Evolutionary conservation across 1,140 invertebrate genomes (phyloP), one percentile per base, ranked within the genome.

Genomic region (Phymastichus coffea): DNA sequence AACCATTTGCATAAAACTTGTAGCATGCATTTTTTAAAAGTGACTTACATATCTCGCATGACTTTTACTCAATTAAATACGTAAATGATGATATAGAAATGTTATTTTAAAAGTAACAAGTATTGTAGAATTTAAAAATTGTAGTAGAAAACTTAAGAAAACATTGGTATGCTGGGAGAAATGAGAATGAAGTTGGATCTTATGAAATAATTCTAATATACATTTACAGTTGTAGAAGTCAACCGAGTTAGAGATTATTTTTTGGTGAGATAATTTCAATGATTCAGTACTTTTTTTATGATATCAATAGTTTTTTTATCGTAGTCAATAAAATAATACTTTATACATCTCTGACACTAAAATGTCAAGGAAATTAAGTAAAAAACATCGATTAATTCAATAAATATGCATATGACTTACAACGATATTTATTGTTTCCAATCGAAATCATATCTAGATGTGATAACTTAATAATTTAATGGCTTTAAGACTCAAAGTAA

Each of bases 21-120:
- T 59, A 51, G 37, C 38, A 14, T 20, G 26, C 35, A 52, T 58
- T 58, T 57, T 58, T 58, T 61, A 52, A 65, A 9, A 57, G 56
- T 41, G 57, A 37, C 53, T 53, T 64, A 49, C 48, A 59, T 53
- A 59, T 51, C 57, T 58, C 20, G 25, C 30, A 59, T 52, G 41
- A 38, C 38, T n/a, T 57, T 52, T 53, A 46, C 15, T 46, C 40
- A 14, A 59, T 53, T 52, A 37, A 44, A 51, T n/a, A n/a, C n/a
- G n/a, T n/a, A n/a, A n/a, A n/a, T n/a, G n/a, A n/a, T n/a, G n/a
- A n/a, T n/a, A 37, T 38, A 17, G 17, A 43, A n/a, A 57, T 43
- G 30, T 10, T 37, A 37, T 28, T 48, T 26, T 22, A 15, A 43
- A 43, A 41, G 8, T 43, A 51, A 41, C 44, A 44, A n/a, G 17